Evolutionary conservation across 2,113 vertebrate species (phyloP).

Genomic region (Psophia crepitans): DNA sequence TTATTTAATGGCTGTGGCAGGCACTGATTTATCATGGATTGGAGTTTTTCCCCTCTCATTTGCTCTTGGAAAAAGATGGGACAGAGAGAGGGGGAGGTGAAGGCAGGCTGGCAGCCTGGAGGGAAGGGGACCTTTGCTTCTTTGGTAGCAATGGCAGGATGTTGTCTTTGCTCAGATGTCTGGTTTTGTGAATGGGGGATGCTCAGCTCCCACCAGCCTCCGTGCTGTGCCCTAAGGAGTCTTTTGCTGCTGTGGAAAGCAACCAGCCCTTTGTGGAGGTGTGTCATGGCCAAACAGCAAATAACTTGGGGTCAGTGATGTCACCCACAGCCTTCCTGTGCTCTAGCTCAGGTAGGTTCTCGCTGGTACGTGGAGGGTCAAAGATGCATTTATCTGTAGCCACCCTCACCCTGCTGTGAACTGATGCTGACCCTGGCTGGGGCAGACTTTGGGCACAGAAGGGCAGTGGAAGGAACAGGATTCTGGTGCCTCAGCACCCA

Average conservation of each 20-base stretch:
- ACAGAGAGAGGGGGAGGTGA: not conserved
- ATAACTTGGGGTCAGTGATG: not conserved
- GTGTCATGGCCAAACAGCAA: not conserved
- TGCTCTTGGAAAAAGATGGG: not conserved
- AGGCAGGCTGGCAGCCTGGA: not conserved
- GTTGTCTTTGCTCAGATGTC: not conserved
- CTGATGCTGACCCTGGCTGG: not conserved
- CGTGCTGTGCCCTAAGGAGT: not conserved
- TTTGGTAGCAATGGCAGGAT: not conserved
- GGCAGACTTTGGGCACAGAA: not conserved
- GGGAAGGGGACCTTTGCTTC: not conserved
- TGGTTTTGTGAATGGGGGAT: not conserved
- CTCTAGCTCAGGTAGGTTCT: not conserved
- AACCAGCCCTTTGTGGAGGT: not conserved
- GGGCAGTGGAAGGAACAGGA: not conserved
- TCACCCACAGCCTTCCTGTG: no score
- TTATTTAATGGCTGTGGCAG: not conserved
- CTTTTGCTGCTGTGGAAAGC: not conserved
- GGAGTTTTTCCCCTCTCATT: accelerated
- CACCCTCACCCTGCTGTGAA: not conserved
- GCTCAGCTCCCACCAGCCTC: not conserved
- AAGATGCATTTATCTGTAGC: not conserved
- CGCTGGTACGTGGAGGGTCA: not conserved
- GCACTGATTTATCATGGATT: not conserved
- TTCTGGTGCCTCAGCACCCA: accelerated